phyloP scores from a whole-genome alignment of 2,113 vertebrate genomes.

The Lepus europaeus region DNA sequence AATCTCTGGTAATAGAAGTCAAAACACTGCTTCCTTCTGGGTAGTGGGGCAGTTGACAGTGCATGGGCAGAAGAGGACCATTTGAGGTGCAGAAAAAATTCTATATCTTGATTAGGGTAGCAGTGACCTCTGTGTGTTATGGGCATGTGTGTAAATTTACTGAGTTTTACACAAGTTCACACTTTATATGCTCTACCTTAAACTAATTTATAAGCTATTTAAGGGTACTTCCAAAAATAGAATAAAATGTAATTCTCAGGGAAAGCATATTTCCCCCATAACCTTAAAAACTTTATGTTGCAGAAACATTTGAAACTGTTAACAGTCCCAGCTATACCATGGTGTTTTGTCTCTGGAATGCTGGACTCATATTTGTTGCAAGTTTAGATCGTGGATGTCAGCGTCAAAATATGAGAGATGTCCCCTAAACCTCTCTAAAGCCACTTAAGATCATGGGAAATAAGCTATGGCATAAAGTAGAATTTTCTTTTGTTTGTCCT shows the following conservation, averaged over 20 bases:
- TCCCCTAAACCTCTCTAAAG: neutral
- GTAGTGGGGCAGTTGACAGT: neutral
- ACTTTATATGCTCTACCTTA: neutral
- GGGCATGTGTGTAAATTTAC: neutral
- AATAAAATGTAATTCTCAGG: neutral
- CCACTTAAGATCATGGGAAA: slow-evolving; percentile 1
- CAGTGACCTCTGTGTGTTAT: neutral
- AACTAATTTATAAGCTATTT: slow-evolving; percentile 2
- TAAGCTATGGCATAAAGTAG: neutral
- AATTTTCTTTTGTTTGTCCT: slow-evolving; percentile 1
- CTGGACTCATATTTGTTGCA: neutral
- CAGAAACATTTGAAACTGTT: slow-evolving; percentile 33
- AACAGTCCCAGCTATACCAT: neutral
- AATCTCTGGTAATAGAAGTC: neutral
- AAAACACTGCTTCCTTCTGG: neutral
- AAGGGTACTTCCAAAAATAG: neutral
- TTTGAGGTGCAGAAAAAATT: neutral
- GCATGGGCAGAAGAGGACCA: neutral
- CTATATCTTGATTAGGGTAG: neutral
- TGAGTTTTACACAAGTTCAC: neutral
- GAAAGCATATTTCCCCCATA: slow-evolving; percentile 18
- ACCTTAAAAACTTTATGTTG: neutral
- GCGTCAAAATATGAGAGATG: neutral
- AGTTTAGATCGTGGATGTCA: neutral
- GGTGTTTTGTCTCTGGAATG: slow-evolving; percentile 3